Evolutionary conservation across 1,140 invertebrate species (phyloP), one percentile per base, ranked within the genome.

Genomic region (Pissodes strobi): DNA sequence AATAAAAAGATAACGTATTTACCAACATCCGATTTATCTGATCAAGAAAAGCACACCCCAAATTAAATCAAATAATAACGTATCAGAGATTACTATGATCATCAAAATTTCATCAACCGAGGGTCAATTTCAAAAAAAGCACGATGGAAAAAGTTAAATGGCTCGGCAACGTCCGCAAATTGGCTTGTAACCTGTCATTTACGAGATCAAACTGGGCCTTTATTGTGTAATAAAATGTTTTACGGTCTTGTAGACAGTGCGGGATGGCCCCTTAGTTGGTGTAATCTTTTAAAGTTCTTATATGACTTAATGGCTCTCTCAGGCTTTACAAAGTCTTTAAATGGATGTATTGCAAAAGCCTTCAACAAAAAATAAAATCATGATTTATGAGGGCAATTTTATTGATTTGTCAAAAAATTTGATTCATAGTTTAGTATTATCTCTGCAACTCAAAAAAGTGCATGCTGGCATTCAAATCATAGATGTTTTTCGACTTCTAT

Each of bases 171-270:
- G 49, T 21, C 46, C 46, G 46, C 46, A 61, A 61, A 61, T 61
- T 61, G 58, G 30, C 43, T 37, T 45, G 38, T 52, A 61, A 61
- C 58, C 58, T 61, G 58, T 61, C 58, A 61, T 61, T 61, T 61
- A 61, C 45, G 46, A 39, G 58, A 61, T 61, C 58, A 61, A 61
- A 61, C 58, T 30, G 58, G 46, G 22, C 21, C 46, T 61, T 51
- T 51, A 61, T 61, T 61, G 58, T 51, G 30, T 52, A 61, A 61
- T 61, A 61, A 61, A 61, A 61, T 51, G 46, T 61, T 61, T 61
- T 61, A 61, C 49, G 58, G 46, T 23, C 49, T 51, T 45, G 38
- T 21, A 51, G 58, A 61, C 49, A 61, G 49, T 37, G 13, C 58
- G 43, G 25, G 41, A 43, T 58, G 10, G 43, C 41, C 5, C n/a